These are phyloP conservation scores for Megaceryle alcyon DNA, from an alignment of 2,797 vertebrate species.

Conservation along the genomic window DNA sequence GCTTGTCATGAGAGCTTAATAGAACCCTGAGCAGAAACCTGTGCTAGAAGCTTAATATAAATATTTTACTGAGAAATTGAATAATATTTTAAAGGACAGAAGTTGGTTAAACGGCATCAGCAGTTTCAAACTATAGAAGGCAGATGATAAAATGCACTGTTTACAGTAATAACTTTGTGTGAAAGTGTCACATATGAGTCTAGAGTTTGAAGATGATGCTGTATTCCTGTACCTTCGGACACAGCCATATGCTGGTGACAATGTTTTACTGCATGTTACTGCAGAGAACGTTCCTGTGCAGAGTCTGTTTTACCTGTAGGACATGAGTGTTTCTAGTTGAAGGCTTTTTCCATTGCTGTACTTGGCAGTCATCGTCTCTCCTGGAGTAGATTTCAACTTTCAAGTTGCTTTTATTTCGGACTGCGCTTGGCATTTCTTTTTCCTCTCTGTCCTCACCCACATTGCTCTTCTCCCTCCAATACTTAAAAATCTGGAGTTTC, in stretches of 20 bases:
- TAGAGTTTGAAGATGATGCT: neutral
- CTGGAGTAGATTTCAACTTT: neutral
- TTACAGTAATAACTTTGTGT: neutral
- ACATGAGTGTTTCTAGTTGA: neutral
- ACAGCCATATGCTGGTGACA: neutral
- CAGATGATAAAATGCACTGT: neutral
- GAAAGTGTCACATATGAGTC: neutral
- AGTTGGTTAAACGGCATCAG: constrained; percentile 23
- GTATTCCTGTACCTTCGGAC: neutral
- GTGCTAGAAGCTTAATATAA: constrained; percentile 31
- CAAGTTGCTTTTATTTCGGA: neutral
- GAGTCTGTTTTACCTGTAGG: neutral
- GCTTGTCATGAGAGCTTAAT: neutral
- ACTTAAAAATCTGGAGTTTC: neutral
- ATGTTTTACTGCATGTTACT: neutral
- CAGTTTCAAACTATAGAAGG: neutral
- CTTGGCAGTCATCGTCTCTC: neutral
- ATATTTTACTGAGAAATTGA: constrained; percentile 46
- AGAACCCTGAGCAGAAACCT: constrained; percentile 8
- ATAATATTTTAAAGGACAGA: constrained; percentile 22
- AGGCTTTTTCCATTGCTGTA: neutral
- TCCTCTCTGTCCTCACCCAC: neutral
- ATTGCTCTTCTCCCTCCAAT: neutral
- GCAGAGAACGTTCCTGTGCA: accelerated
- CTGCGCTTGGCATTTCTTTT: neutral